Conservation (phyloP, 30 jellyfish, hydroid and myxozoan genomes). For the Clytia hemisphaerica region DNA sequence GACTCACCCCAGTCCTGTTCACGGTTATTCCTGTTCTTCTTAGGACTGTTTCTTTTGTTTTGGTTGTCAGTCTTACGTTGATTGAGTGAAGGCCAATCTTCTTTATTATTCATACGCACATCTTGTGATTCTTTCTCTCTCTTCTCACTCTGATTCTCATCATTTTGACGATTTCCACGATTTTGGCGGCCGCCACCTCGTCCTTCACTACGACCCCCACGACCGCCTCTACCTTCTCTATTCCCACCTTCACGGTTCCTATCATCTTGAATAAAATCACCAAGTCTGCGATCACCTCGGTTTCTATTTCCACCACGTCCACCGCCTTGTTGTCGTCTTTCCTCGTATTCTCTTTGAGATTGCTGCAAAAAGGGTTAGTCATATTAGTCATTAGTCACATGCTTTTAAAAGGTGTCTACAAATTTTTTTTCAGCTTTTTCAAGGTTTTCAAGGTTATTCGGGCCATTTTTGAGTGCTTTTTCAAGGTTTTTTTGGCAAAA, state of each 20-base stretch:
- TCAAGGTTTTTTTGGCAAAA: no score
- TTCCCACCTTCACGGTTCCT: slow-evolving; percentile 1
- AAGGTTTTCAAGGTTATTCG: no score
- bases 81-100: neutral
- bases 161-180: neutral
- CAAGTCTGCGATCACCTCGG: slow-evolving; percentile 9
- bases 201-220: slow-evolving; percentile 21
- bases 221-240: slow-evolving; percentile 36
- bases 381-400: no score
- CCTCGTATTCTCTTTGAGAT: neutral
- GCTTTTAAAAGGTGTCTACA: no score
- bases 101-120: neutral
- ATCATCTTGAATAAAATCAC: slow-evolving; percentile 16
- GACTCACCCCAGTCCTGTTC: no score
- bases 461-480: no score
- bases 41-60: neutral
- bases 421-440: no score
- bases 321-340: neutral
- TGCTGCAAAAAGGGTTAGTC: neutral
- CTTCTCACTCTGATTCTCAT: neutral
- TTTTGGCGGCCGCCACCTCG: slow-evolving; percentile 12
- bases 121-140: slow-evolving; percentile 2
- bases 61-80: neutral
- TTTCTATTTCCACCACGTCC: slow-evolving; percentile 8
- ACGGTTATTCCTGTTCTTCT: no score